These are phyloP conservation scores for Oligia latruncula DNA, from an alignment of 2,888 invertebrate genomes.

Conservation along the genomic window DNA sequence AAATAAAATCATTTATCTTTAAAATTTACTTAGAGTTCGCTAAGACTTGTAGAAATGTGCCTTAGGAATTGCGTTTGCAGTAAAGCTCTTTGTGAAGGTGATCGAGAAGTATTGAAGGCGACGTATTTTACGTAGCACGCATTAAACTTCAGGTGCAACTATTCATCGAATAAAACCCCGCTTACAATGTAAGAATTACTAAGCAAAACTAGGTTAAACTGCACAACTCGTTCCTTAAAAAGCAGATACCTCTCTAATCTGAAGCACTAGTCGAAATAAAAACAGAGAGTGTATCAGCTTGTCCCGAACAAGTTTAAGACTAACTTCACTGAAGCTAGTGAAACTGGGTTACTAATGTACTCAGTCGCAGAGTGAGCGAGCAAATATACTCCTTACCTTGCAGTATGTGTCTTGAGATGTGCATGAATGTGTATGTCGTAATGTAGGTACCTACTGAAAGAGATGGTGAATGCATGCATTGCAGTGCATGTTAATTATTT, in stretches of 20 bases:
- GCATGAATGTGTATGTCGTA: conserved; percentile 23
- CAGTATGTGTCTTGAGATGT: conserved; percentile 14
- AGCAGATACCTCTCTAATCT: conserved; percentile 31
- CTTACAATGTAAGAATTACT: conserved; percentile 8
- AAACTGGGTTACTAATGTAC: conserved; percentile 58
- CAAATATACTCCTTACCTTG: conserved; percentile 37
- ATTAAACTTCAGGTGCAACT: background rate
- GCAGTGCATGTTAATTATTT: no score
- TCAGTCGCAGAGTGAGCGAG: conserved; percentile 38
- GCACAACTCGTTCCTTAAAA: conserved; percentile 13
- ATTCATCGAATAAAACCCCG: background rate
- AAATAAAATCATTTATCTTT: no score
- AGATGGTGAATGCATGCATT: no score
- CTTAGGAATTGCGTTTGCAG: background rate
- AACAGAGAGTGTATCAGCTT: conserved; percentile 44
- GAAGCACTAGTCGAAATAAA: conserved; percentile 37
- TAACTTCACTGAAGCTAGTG: conserved; percentile 46
- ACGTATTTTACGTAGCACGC: background rate
- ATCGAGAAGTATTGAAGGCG: background rate
- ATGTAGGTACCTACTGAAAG: conserved; percentile 30
- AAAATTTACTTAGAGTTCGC: conserved; percentile 12
- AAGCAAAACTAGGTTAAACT: background rate
- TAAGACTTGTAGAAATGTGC: conserved; percentile 3
- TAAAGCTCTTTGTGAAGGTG: conserved; percentile 3
- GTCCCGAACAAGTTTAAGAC: conserved; percentile 45